Percentiles rank a stretch among this genome's conserved stretches.
phyloP scores from a whole-genome alignment of 2,113 vertebrate genomes.

The Eurypyga helias region DNA sequence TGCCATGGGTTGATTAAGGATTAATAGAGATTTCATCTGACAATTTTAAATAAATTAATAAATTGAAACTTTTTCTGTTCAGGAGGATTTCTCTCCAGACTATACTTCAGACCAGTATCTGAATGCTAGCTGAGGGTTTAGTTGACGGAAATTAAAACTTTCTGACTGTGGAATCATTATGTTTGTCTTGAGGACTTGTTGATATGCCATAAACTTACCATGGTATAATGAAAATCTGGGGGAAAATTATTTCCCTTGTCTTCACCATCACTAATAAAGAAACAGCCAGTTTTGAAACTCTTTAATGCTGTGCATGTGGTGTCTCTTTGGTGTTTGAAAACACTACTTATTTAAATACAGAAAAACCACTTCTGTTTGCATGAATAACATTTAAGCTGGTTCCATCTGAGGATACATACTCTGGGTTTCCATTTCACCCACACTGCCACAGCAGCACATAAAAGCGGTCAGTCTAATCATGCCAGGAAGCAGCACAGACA shows the following conservation, averaged over 20 bases:
- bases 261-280: slow-evolving; percentile 71
- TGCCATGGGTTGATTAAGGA: not conserved
- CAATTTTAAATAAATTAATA: not conserved
- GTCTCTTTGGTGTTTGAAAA: slow-evolving; percentile 83
- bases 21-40: not conserved
- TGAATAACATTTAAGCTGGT: slow-evolving; percentile 91
- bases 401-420: slow-evolving; percentile 92
- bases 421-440: slow-evolving; percentile 96
- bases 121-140: slow-evolving; percentile 17
- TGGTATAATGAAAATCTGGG: not conserved
- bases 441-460: slow-evolving; percentile 89
- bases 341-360: slow-evolving; percentile 85
- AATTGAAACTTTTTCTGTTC: not conserved
- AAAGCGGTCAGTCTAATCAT: slow-evolving; percentile 89
- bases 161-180: slow-evolving; percentile 16
- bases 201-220: slow-evolving; percentile 24
- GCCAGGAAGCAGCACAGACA: slow-evolving; percentile 95
- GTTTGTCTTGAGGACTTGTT: slow-evolving; percentile 44
- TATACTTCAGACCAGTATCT: not conserved
- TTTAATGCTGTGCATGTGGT: slow-evolving; percentile 91
- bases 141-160: not conserved
- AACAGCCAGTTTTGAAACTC: slow-evolving; percentile 87
- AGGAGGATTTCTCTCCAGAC: not conserved
- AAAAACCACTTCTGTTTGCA: slow-evolving; percentile 91
- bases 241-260: not conserved